phyloP scores from a whole-genome alignment of 2,797 vertebrate species.

The Columba guinea region DNA sequence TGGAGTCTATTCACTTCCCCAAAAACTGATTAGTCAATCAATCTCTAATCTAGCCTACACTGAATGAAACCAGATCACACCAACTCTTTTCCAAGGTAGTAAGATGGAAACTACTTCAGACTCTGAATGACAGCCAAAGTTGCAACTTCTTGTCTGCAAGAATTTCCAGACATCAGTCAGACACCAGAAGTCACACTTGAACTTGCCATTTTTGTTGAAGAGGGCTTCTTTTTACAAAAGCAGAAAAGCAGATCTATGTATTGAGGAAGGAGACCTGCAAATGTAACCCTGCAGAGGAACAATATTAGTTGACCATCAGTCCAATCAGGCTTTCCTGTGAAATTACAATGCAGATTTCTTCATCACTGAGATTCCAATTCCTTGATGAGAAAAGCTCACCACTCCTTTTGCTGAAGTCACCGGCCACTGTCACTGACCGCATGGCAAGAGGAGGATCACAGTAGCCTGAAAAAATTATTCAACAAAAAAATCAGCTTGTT shows the following conservation, averaged over 20 bases:
- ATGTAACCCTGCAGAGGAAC: background rate
- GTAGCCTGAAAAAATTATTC: background rate
- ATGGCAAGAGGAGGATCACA: background rate
- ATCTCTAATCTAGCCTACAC: background rate
- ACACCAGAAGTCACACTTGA: background rate
- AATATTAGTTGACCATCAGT: background rate
- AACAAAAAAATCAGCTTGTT: background rate
- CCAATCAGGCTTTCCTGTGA: background rate
- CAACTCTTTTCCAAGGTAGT: background rate
- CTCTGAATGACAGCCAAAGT: background rate
- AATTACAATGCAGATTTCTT: background rate
- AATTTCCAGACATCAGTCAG: background rate
- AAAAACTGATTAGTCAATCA: background rate
- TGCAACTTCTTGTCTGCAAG: background rate
- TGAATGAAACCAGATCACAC: background rate
- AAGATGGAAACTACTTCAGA: background rate
- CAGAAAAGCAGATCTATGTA: background rate
- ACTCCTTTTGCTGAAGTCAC: background rate
- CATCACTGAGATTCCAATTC: background rate
- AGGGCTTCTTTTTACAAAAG: background rate
- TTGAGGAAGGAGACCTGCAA: background rate
- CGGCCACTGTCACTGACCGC: background rate
- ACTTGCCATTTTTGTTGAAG: background rate
- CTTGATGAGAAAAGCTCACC: background rate
- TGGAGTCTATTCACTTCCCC: background rate